Percentiles rank a stretch among this genome's conserved stretches.
phyloP scores from a whole-genome alignment of 2,888 invertebrate genomes.

The Dryocosmus kuriphilus region DNA sequence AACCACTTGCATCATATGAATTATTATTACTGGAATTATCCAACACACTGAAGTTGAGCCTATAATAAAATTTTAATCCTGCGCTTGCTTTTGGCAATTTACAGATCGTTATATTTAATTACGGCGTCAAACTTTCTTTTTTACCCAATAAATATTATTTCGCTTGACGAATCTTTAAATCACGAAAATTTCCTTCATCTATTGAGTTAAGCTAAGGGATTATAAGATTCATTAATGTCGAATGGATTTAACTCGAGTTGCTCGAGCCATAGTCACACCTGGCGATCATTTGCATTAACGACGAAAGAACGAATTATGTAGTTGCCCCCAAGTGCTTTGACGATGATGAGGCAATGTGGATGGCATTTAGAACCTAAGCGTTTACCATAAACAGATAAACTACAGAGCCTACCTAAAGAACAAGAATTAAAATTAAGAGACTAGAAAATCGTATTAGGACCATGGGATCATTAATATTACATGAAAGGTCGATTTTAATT shows the following conservation, averaged over 20 bases:
- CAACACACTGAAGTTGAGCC: not conserved
- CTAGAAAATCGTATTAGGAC: slow-evolving; percentile 28
- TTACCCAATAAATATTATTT: not conserved
- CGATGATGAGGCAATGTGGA: slow-evolving; percentile 32
- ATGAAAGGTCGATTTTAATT: not conserved
- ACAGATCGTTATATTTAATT: not conserved
- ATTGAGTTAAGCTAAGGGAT: not conserved
- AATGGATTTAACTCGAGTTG: not conserved
- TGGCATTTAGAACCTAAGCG: slow-evolving; percentile 22
- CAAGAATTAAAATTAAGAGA: slow-evolving; percentile 16
- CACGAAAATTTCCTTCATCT: not conserved
- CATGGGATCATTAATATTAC: slow-evolving; percentile 9
- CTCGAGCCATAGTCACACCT: not conserved
- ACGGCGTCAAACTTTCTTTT: not conserved
- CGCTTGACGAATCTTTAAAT: not conserved
- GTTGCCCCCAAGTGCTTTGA: slow-evolving; percentile 23
- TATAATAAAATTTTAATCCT: not conserved
- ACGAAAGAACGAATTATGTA: slow-evolving; percentile 14
- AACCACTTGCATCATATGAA: too few relatives aligned
- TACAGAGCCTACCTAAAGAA: slow-evolving; percentile 4
- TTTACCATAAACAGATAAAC: not conserved
- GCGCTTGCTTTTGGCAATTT: not conserved
- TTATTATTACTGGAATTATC: not conserved
- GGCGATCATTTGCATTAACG: slow-evolving; percentile 30
- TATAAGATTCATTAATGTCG: not conserved